phyloP scores from a whole-genome alignment of 1,140 invertebrate species.

The Eupristina koningsbergeri region DNA sequence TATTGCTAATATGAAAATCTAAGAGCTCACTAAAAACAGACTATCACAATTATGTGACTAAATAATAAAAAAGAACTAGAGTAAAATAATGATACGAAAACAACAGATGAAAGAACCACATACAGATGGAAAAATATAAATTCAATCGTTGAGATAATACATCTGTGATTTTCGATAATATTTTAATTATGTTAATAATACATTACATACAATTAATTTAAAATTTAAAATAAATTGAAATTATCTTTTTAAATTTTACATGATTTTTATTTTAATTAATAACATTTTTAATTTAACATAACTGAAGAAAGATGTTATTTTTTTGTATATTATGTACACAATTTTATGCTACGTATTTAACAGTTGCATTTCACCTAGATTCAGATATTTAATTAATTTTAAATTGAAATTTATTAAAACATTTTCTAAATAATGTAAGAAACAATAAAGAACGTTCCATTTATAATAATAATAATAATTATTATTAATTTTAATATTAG shows the following conservation, averaged over 20 bases:
- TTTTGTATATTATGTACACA: too few species aligned
- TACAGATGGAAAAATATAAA: neutral
- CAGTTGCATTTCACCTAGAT: too few species aligned
- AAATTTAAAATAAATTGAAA: neutral
- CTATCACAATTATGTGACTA: constrained; percentile 39
- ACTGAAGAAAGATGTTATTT: too few species aligned
- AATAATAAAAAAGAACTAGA: constrained; percentile 1
- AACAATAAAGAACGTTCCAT: too few species aligned
- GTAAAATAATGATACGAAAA: neutral
- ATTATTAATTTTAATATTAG: too few species aligned
- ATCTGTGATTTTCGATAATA: neutral
- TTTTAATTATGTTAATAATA: neutral
- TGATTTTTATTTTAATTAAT: neutral
- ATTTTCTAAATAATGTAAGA: too few species aligned
- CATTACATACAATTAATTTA: neutral
- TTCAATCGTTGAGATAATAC: neutral
- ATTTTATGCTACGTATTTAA: too few species aligned
- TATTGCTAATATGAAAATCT: constrained; percentile 43
- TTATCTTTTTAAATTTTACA: too few species aligned
- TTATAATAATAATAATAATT: too few species aligned
- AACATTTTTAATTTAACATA: too few species aligned
- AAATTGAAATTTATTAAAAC: too few species aligned
- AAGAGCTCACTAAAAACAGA: constrained; percentile 44
- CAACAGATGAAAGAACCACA: neutral
- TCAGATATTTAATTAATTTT: too few species aligned